Evolutionary conservation across 2,113 vertebrate species (phyloP), one percentile per base, ranked within the genome.

Genomic region (Mobula hypostoma): DNA sequence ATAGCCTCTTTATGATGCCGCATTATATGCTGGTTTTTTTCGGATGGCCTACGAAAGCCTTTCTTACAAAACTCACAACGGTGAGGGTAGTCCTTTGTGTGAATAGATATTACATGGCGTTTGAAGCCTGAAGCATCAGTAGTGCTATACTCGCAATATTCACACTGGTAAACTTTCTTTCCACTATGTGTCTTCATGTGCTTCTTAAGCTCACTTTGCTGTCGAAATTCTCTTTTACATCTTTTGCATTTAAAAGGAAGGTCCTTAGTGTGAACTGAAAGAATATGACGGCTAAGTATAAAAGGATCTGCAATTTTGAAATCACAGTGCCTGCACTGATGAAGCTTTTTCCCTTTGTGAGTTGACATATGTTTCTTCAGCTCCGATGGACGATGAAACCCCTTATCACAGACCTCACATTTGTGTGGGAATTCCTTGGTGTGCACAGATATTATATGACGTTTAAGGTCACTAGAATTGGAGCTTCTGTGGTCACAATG

Each of bases 401-500:
- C 99, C 97, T 99, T 99, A 95, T 99, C 99, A 24, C 99, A 99
- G 17, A 99, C 98, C 85, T 99, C 98, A 15, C 99, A 99, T 95
- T 99, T 99, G 96, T 99, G 99, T 79, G 99, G 99, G 94, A 99
- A 99, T 96, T 99, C 98, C 97, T 99, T 99, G 74, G 99, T 99
- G 97, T 99, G 98, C 94, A 99, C 99, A 0, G 99, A 99, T 95
- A 99, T 99, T 77, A 99, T 97, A 96, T 99, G 99, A 90, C 99
- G 97, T 95, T 99, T 99, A 96, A 99, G 97, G 97, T 99, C 99
- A 90, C 98, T 99, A 80, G 99, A 99, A 95, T 99, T 99, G 96
- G 98, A 99, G 97, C 99, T 99, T 97, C 99, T 99, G 96, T 99
- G 99, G 95, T 99, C 99, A 96, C 99, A 99, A 85, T 99, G 99